Percentiles rank a stretch among this genome's conserved stretches.
Evolutionary conservation across 2,797 vertebrate genomes (phyloP).

Genomic region (Enteromius paludinosus): DNA sequence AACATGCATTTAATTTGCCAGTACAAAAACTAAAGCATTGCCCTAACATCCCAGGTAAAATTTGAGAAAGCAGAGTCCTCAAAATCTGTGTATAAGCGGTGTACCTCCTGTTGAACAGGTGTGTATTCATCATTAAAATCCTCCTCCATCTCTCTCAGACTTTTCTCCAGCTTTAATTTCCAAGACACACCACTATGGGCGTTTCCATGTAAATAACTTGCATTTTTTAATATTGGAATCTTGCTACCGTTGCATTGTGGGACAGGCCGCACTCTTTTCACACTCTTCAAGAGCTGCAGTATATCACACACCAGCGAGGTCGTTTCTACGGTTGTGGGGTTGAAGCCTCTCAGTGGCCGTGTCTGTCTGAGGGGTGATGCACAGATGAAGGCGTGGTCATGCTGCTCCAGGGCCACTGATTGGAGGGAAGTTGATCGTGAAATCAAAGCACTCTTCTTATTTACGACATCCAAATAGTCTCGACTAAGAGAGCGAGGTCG

Average conservation of each 20-base stretch:
- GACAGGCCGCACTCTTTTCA: constrained; percentile 66
- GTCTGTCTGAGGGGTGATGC: constrained; percentile 30
- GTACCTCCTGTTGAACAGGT: constrained; percentile 74
- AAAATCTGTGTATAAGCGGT: background rate
- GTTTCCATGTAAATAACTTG: constrained; percentile 6
- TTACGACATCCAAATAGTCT: constrained; percentile 74
- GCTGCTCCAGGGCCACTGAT: constrained; percentile 62
- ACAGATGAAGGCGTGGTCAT: constrained; percentile 60
- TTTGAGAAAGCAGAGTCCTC: background rate
- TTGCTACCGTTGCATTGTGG: constrained; percentile 69
- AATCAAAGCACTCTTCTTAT: constrained; percentile 64
- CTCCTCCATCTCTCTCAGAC: constrained; percentile 75
- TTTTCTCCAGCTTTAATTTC: constrained; percentile 64
- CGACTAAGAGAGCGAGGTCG: constrained; percentile 62
- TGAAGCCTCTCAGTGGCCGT: constrained; percentile 42
- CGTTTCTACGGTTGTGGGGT: constrained; percentile 34
- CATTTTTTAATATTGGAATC: constrained; percentile 73
- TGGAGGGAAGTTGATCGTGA: constrained; percentile 70
- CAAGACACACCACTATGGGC: constrained; percentile 3
- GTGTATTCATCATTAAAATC: constrained; percentile 80
- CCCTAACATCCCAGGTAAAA: background rate
- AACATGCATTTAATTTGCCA: constrained; percentile 5
- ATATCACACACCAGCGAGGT: constrained; percentile 73
- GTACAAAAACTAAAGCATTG: background rate
- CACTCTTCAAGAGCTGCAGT: constrained; percentile 72